Evolutionary conservation across 2,888 invertebrate genomes (phyloP).

Genomic region (Ophonus ardosiacus): DNA sequence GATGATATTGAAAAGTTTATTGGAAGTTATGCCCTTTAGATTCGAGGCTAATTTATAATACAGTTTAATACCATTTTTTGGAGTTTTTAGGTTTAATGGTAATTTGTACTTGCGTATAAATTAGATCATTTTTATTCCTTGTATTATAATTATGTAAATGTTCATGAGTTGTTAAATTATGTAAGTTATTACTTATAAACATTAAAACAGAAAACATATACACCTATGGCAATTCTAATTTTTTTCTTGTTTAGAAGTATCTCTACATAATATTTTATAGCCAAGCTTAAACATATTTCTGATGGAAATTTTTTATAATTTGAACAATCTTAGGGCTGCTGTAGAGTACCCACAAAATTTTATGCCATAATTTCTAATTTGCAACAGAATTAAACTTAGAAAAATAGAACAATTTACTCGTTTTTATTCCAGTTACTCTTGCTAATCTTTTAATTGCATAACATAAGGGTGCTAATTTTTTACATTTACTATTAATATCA

Average conservation of each 20-base stretch:
- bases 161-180: too few species aligned
- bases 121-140: too few species aligned
- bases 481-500: background rate
- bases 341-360: too few species aligned
- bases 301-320: background rate
- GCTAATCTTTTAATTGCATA: too few species aligned
- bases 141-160: background rate
- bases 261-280: background rate
- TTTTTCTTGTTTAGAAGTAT: background rate
- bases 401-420: background rate
- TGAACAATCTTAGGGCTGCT: background rate
- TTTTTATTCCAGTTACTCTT: background rate
- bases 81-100: too few species aligned
- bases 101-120: too few species aligned
- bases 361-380: background rate
- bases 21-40: background rate
- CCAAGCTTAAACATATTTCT: constrained; percentile 4
- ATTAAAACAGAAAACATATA: too few species aligned
- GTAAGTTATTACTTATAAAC: too few species aligned
- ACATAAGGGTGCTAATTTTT: too few species aligned
- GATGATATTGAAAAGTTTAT: background rate
- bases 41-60: too few species aligned
- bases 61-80: too few species aligned
- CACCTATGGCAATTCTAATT: too few species aligned
- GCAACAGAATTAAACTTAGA: background rate